Percentiles rank a stretch among this genome's conserved stretches.
These are phyloP conservation scores for Sebastes taczanowskii DNA, from an alignment of 2,797 vertebrate species.

Conservation along the genomic window DNA sequence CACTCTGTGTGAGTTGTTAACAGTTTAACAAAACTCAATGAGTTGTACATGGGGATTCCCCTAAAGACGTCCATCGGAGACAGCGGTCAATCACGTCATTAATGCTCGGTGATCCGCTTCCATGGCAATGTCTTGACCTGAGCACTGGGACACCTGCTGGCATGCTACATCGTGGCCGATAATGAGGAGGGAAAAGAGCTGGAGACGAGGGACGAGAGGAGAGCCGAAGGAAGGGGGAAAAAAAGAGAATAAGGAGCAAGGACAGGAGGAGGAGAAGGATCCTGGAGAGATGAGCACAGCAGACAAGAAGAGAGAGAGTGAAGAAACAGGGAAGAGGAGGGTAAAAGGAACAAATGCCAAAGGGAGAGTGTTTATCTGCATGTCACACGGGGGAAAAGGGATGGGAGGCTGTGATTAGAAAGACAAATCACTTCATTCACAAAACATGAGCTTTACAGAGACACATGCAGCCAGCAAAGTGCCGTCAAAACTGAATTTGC, in stretches of 20 bases:
- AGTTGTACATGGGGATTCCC: constrained; percentile 19
- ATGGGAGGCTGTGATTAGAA: constrained; percentile 37
- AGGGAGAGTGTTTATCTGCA: constrained; percentile 53
- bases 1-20: not conserved
- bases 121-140: constrained; percentile 20
- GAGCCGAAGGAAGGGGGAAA: not conserved
- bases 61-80: not conserved
- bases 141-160: constrained; percentile 32
- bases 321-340: constrained; percentile 25
- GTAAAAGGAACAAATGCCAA: constrained; percentile 46
- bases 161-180: constrained; percentile 7
- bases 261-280: constrained; percentile 21
- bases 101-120: constrained; percentile 25
- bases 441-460: constrained; percentile 41
- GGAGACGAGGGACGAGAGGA: not conserved
- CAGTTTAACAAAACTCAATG: constrained; percentile 36
- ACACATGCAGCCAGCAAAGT: constrained; percentile 5
- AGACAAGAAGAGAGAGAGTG: constrained; percentile 7
- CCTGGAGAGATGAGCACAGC: constrained; percentile 24
- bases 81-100: constrained; percentile 11
- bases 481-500: not conserved
- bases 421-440: constrained; percentile 56
- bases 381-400: constrained; percentile 36
- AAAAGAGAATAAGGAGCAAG: not conserved
- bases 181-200: constrained; percentile 25